Evolutionary conservation across 2,888 invertebrate species (phyloP).

Genomic region (Cremastinae sp.): DNA sequence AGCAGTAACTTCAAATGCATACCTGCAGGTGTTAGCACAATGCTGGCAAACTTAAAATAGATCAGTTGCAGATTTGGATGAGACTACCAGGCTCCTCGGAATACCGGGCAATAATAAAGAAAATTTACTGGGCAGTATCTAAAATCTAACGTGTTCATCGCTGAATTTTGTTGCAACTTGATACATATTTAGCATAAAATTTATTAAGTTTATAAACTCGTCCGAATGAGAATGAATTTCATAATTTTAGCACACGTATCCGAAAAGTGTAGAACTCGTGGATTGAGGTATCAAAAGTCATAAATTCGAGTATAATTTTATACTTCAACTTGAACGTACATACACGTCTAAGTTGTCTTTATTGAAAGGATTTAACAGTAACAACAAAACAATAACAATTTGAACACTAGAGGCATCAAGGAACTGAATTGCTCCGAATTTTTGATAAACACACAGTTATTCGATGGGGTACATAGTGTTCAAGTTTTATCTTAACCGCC

Average conservation of each 20-base stretch:
- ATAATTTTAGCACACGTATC: background rate
- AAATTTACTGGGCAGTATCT: too few relatives aligned
- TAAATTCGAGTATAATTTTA: conserved; percentile 40
- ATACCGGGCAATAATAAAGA: too few relatives aligned
- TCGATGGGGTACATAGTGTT: conserved; percentile 26
- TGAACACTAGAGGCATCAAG: conserved; percentile 73
- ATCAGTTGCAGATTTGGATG: too few relatives aligned
- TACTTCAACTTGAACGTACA: conserved; percentile 5
- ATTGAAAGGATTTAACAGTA: conserved; percentile 76
- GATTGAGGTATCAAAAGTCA: conserved; percentile 31
- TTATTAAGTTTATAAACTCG: background rate
- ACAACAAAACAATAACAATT: conserved; percentile 76
- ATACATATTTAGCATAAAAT: too few relatives aligned
- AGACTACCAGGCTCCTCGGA: too few relatives aligned
- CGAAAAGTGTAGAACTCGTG: too few relatives aligned
- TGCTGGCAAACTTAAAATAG: too few relatives aligned
- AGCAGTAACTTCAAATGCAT: too few relatives aligned
- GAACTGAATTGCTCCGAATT: conserved; percentile 68
- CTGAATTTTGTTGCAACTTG: conserved; percentile 12
- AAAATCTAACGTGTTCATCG: too few relatives aligned
- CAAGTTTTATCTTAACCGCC: conserved; percentile 1
- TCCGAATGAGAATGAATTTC: background rate
- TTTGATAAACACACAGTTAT: conserved; percentile 24
- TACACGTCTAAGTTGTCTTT: conserved; percentile 69
- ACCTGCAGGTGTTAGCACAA: too few relatives aligned